A percentile compares a stretch with the other conserved stretches of the same genome.
Evolutionary conservation across 2,113 vertebrate species (phyloP).

Genomic region (Fulica atra): DNA sequence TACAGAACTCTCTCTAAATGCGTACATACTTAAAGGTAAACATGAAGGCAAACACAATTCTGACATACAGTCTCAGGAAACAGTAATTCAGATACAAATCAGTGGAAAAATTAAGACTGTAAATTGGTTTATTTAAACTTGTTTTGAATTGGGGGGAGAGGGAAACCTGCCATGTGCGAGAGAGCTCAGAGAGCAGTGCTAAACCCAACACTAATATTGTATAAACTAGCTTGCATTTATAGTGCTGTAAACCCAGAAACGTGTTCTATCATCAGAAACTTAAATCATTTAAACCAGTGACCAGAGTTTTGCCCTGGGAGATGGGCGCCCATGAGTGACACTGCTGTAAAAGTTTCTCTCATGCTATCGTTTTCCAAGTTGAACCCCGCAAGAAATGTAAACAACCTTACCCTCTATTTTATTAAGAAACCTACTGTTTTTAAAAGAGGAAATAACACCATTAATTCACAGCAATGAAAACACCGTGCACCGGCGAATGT

Average conservation of each 20-base stretch:
- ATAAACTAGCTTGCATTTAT: neutral
- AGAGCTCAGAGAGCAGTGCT: neutral
- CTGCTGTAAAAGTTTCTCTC: neutral
- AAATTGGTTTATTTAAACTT: neutral
- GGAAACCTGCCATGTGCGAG: neutral
- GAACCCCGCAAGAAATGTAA: neutral
- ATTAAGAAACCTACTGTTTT: neutral
- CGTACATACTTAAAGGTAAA: neutral
- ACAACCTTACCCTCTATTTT: neutral
- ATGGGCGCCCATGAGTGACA: neutral
- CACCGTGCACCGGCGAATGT: neutral
- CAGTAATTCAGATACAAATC: neutral
- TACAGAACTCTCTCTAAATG: neutral
- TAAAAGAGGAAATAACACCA: neutral
- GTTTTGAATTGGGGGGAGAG: neutral
- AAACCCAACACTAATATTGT: neutral
- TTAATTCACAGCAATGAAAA: neutral
- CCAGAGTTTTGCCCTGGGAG: neutral
- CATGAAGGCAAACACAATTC: neutral
- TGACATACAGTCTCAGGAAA: neutral
- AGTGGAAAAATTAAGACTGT: neutral
- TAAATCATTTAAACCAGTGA: neutral
- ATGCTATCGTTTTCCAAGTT: neutral
- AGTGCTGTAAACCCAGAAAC: neutral
- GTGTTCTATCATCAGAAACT: neutral